Base-by-base conservation (phyloP, 2,888 invertebrate genomes). In the Xestia ashworthii region DNA sequence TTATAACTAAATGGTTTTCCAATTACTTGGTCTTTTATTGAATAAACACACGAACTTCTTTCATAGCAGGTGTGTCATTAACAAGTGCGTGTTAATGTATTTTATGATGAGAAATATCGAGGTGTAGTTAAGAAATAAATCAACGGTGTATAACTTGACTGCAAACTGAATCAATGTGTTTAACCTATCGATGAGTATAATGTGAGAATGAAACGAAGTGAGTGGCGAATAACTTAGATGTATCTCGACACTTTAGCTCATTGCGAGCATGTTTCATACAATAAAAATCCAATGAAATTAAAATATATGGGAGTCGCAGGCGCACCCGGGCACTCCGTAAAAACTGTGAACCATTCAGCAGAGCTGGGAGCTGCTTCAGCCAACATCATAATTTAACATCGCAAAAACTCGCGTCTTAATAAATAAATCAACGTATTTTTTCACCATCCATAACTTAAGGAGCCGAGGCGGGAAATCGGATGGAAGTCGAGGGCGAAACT, bases 401-500 rank as follows among this genome's bases (percentile, higher is more conserved):
- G 91, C 92, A 95, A 96, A 95, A 95, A 95, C 90, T 91, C 89
- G 92, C 91, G 93, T 94, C 94, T 93, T 92, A 94, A 95, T 95
- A 95, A 95, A 95, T 95, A 95, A 96, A 95, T 95, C 94, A 93
- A 92, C 88, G 91, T 90, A 93, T 94, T 95, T 95, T 96, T 96
- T 95, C 94, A 93, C 89, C 95, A 92, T 94, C 95, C 94, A 95
- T 95, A 95, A 94, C 92, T 95, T 94, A 94, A 95, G 94, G 92
- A 95, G 93, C 88, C 89, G 90, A 95, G 94, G 95, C 96, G 96
- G 96, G 96, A 96, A 96, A 96, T 96, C 96, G 95, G 95, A 95
- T 95, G 96, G 95, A 96, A 96, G 95, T 95, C 88, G 95, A 95
- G 93, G 96, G 95, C 95, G 95, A 93, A 96, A 95, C 95, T 96